phyloP scores from a whole-genome alignment of 2,113 vertebrate genomes.

The Chlorodrepanis virens region DNA sequence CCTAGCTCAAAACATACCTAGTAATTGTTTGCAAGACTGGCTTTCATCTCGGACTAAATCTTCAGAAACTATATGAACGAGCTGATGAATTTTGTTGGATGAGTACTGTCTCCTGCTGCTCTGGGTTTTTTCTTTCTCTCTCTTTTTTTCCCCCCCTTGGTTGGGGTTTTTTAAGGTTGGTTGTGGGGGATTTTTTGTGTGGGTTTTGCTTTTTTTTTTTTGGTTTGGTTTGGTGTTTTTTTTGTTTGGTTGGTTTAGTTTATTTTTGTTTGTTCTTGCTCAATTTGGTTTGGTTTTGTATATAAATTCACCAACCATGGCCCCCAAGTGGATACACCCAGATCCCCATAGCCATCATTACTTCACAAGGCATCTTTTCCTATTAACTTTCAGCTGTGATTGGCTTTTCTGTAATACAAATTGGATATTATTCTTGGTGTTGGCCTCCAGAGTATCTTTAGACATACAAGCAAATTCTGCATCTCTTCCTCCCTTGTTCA shows the following conservation, averaged over 20 bases:
- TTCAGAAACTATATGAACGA: neutral
- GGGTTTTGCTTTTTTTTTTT: neutral
- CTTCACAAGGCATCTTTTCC: neutral
- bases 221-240: neutral
- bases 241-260: neutral
- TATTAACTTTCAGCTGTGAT: neutral
- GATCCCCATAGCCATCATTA: neutral
- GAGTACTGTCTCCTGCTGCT: rapidly evolving
- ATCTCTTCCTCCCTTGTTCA: neutral
- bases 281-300: neutral
- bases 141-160: rapidly evolving
- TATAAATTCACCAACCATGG: neutral
- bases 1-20: neutral
- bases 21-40: neutral
- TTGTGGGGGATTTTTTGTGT: neutral
- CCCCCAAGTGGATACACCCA: neutral
- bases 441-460: neutral
- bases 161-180: rapidly evolving
- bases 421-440: neutral
- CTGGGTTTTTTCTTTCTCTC: rapidly evolving
- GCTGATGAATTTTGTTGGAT: neutral
- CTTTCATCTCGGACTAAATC: neutral
- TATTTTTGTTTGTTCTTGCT: neutral
- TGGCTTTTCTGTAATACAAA: neutral
- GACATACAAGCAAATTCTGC: neutral